Base-by-base conservation (phyloP, 2,888 invertebrate genomes). In the Philereme vetulata region DNA sequence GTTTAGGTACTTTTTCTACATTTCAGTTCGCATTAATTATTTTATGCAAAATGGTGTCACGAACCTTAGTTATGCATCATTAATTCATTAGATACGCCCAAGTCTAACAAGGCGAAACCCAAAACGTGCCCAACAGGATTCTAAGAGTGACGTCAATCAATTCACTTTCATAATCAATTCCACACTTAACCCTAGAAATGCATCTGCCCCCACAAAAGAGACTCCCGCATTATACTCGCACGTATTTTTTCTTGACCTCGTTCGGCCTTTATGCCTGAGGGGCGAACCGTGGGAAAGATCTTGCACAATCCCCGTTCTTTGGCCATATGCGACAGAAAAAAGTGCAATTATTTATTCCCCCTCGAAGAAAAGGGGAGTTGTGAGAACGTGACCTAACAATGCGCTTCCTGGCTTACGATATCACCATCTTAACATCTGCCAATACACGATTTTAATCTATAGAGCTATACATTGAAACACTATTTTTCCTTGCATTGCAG, bases 341-440 rank as follows among this genome's bases (percentile, higher is more conserved):
- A 92, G 89, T 91, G 90, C 92, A 92, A 91, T 92, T 90, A 91
- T 90, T 90, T 90, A 90, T 90, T 90, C 90, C 89, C 89, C 90
- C 88, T 87, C 86, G 83, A 90, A 90, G 89, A 91, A 91, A 90
- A 87, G 90, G 89, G 90, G 90, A 90, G 90, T 85, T 90, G 91
- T 91, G 91, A 88, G 92, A 91, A 91, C 92, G 92, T 92, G 92
- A 90, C 91, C 92, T 84, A 90, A 92, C 92, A 92, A 92, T 90
- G 86, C 82, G 90, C 91, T 91, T 91, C 91, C 92, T 90, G 88
- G 87, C 90, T 91, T 90, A 88, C 88, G 88, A 86, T 86, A 85
- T 62, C 84, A 83, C 81, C 80, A 84, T 84, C 83, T 82, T 73
- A 75, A 58, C 72, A 74, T 75, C 68, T 50, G 60, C 71, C 67